phyloP scores from a whole-genome alignment of 2,113 vertebrate genomes.

The Esox niger region DNA sequence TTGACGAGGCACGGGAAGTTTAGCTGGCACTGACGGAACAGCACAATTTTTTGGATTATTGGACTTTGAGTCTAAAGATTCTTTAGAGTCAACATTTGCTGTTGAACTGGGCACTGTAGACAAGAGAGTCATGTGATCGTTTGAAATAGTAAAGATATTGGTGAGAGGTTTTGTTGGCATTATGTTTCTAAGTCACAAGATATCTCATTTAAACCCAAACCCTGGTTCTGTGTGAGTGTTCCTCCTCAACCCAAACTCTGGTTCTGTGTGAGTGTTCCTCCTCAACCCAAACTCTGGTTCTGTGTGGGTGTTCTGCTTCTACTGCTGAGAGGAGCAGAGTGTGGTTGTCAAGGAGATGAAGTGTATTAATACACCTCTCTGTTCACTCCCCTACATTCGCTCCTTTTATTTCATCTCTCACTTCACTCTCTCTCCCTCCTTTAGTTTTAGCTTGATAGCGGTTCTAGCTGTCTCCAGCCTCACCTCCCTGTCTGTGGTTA shows the following conservation, averaged over 20 bases:
- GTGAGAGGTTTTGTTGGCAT: conserved; percentile 4
- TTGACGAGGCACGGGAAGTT: conserved; percentile 28
- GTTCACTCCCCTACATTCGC: conserved; percentile 34
- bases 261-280: no score
- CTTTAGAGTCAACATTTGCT: no score
- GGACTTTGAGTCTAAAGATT: no score
- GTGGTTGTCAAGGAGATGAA: conserved; percentile 67
- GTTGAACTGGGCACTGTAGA: no score
- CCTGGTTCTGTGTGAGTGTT: no score
- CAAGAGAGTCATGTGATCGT: no score
- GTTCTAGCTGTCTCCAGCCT: conserved; percentile 23
- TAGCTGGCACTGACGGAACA: no score
- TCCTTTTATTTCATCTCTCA: no score
- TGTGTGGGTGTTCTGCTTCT: conserved; percentile 64
- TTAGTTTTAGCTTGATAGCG: conserved; percentile 61
- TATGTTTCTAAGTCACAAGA: conserved; percentile 41
- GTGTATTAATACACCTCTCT: conserved; percentile 65
- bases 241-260: no score
- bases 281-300: neutral
- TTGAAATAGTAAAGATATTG: neutral
- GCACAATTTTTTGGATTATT: neutral
- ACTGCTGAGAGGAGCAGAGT: conserved; percentile 26
- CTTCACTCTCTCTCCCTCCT: conserved; percentile 14
- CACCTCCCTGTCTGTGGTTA: conserved; percentile 40
- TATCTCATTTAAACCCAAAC: no score